phyloP scores from a whole-genome alignment of 2,797 vertebrate species.

The Scyliorhinus canicula region DNA sequence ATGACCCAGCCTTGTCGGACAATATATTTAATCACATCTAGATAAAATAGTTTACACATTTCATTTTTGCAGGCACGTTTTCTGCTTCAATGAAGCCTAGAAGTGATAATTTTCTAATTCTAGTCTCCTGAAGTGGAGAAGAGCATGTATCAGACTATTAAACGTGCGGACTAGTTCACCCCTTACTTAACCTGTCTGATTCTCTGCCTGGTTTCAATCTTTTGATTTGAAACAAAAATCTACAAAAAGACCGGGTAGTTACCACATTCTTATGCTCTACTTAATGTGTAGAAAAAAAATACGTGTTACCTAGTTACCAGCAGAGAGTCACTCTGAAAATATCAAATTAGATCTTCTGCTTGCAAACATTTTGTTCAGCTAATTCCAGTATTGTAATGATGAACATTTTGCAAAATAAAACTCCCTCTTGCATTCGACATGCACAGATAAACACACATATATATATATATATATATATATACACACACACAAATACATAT shows the following conservation, averaged over 20 bases:
- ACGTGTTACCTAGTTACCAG: neutral
- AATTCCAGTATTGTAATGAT: neutral
- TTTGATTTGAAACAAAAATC: neutral
- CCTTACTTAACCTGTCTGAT: neutral
- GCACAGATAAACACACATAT: neutral
- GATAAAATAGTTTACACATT: neutral
- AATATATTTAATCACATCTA: neutral
- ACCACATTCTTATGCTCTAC: neutral
- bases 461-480: neutral
- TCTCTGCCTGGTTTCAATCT: neutral
- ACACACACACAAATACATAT: neutral
- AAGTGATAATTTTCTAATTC: neutral
- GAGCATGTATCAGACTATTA: neutral
- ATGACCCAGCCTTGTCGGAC: too few species aligned
- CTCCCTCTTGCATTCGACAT: neutral
- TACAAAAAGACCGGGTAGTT: neutral
- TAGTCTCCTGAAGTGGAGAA: neutral
- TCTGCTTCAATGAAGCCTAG: neutral
- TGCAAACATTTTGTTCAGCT: conserved; percentile 12
- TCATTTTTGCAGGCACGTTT: neutral
- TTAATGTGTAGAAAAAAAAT: neutral
- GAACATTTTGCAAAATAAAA: neutral
- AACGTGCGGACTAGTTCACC: too few species aligned
- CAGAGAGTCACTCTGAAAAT: neutral
- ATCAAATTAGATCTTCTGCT: neutral